Evolutionary conservation across 2,113 vertebrate genomes (phyloP).

Genomic region (Machaerirhynchus nigripectus): DNA sequence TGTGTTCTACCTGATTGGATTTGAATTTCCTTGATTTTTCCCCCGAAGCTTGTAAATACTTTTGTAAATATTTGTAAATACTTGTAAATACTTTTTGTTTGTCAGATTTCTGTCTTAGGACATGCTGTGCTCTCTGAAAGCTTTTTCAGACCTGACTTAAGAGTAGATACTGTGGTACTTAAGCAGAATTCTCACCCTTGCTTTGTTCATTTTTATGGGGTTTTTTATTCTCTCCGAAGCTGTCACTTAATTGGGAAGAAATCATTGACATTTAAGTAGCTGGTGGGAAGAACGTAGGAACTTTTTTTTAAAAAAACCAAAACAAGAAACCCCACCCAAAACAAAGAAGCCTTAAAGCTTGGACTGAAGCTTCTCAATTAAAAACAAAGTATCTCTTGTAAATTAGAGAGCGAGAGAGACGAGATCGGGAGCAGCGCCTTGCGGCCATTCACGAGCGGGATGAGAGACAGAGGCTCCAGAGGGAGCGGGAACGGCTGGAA

Average conservation of each 20-base stretch:
- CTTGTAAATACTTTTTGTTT: neutral
- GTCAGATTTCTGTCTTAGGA: neutral
- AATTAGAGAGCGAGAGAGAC: conserved; percentile 78
- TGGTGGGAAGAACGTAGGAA: neutral
- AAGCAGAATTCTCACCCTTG: neutral
- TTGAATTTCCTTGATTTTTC: neutral
- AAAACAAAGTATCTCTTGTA: neutral
- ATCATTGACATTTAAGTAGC: neutral
- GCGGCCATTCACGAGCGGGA: conserved; percentile 86
- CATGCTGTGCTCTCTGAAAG: neutral
- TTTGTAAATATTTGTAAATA: too few relatives aligned
- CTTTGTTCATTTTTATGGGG: neutral
- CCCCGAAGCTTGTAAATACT: neutral
- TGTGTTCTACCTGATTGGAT: rapidly evolving
- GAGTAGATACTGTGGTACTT: neutral
- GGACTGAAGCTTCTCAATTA: neutral
- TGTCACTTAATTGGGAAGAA: neutral
- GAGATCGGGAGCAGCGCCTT: conserved; percentile 86
- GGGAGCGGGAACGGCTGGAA: conserved; percentile 86
- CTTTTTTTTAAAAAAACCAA: neutral
- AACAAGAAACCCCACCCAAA: neutral
- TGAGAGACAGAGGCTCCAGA: conserved; percentile 83
- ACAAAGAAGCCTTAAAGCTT: neutral
- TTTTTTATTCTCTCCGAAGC: neutral
- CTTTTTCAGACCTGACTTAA: neutral